Evolutionary conservation across 2,113 vertebrate genomes (phyloP), one percentile per base, ranked within the genome.

Genomic region (Diglossa brunneiventris): DNA sequence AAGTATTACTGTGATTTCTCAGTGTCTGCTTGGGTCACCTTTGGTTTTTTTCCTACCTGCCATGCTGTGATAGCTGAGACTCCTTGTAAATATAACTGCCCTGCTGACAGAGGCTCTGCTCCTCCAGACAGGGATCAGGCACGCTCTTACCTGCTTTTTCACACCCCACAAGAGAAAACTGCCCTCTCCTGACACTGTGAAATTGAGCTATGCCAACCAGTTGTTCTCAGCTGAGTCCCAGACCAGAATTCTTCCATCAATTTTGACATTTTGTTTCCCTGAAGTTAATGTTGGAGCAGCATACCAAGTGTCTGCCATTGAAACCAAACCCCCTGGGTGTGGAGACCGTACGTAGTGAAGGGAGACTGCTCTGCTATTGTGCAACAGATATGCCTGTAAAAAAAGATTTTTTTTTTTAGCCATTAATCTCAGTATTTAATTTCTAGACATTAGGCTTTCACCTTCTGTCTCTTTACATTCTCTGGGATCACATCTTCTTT

Each of bases 291-390:
- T 83, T 73, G 49, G 46, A 85, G 31, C 22, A 39, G 39, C 24
- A 85, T 15, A 26, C 11, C 4, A 1, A 2, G 24, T 18, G 20
- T 75, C 27, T 67, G 13, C 11, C 24, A 22, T 68, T 68, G 77
- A 86, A 86, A 68, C 1, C 44, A 92, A 83, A 47, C 4, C 4
- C 18, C 7, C 19, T 33, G 7, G 7, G 1, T 52, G 47, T 75
- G 11, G 11, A 68, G 21, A 13, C 17, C 28, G 2, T 13, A 5
- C 3, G 1, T 23, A 35, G 10, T 26, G 39, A 52, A 7, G 6
- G 30, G 27, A 87, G 18, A 42, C 9, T 69, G 26, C 7, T 83
- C 28, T 86, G 28, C 2, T 58, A 22, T 26, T 81, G 5, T 77
- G 41, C n/a, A 66, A 56, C 15, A 83, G 28, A 33, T 33, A 53